Evolutionary conservation across 1,140 invertebrate species (phyloP).

Genomic region (Eupristina koningsbergeri): DNA sequence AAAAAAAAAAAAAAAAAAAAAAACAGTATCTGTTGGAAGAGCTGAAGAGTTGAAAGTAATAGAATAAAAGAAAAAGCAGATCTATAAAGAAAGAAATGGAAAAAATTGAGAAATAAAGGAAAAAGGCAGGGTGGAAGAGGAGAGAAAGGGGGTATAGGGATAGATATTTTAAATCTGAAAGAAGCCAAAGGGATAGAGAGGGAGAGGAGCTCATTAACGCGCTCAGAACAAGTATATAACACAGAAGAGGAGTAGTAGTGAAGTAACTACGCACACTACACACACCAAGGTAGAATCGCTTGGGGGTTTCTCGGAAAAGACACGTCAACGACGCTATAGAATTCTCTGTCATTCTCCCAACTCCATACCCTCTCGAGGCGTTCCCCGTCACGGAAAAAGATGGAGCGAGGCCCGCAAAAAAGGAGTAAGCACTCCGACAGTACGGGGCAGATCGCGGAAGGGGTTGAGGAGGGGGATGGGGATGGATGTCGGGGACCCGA

Average conservation of each 20-base stretch:
- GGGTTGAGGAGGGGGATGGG: neutral
- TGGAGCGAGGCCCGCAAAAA: neutral
- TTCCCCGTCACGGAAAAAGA: neutral
- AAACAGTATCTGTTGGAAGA: neutral
- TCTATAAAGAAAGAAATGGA: neutral
- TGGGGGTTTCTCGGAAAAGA: neutral
- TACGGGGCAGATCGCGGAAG: neutral
- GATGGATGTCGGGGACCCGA: no score
- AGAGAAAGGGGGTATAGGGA: neutral
- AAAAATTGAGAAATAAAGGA: neutral
- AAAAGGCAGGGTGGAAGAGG: neutral
- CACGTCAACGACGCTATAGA: neutral
- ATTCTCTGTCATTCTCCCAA: neutral
- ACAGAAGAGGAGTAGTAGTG: neutral
- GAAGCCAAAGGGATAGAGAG: neutral
- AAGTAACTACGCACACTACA: no score
- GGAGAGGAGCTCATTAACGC: conserved; percentile 41
- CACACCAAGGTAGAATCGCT: neutral
- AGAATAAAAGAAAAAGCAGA: conserved; percentile 4
- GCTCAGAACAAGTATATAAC: neutral
- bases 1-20: neutral
- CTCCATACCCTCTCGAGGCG: neutral
- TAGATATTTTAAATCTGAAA: neutral
- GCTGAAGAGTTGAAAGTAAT: neutral
- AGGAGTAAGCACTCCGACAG: neutral